phyloP scores from a whole-genome alignment of 2,888 invertebrate species.

The Amphipyra berbera region DNA sequence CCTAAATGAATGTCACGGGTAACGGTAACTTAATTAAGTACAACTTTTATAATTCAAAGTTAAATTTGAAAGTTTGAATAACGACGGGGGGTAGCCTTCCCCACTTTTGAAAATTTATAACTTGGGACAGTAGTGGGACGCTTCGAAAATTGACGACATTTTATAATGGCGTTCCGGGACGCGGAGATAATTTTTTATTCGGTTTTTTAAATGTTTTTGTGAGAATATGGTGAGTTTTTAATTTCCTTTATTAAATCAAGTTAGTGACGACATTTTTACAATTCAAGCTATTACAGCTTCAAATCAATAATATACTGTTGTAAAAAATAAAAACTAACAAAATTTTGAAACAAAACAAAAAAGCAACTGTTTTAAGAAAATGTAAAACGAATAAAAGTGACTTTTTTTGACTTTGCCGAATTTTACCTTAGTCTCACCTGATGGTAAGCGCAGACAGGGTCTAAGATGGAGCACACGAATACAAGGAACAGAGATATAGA shows the following conservation, averaged over 20 bases:
- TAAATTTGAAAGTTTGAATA: conserved; percentile 53
- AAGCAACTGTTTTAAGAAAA: too few relatives aligned
- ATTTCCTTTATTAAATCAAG: not conserved
- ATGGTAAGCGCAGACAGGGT: too few relatives aligned
- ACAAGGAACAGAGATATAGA: too few relatives aligned
- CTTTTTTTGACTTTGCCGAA: too few relatives aligned
- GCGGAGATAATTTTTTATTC: not conserved
- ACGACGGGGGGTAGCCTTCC: conserved; percentile 24
- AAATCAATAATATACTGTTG: too few relatives aligned
- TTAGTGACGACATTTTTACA: too few relatives aligned
- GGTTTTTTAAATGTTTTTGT: not conserved
- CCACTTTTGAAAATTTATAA: conserved; percentile 35
- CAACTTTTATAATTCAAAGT: conserved; percentile 69
- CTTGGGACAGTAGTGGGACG: conserved; percentile 18
- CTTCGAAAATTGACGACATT: conserved; percentile 24
- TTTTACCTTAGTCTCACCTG: too few relatives aligned
- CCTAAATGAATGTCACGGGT: conserved; percentile 36
- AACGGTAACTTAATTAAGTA: conserved; percentile 61
- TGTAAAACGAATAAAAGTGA: too few relatives aligned
- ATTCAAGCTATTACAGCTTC: too few relatives aligned
- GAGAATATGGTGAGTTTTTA: not conserved
- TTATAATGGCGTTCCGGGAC: conserved; percentile 15
- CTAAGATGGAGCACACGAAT: too few relatives aligned
- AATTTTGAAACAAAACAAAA: too few relatives aligned
- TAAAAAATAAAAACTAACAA: too few relatives aligned